These are phyloP conservation scores for Drosophila guanche DNA, from an alignment of 1,140 invertebrate genomes.

Conservation along the genomic window DNA sequence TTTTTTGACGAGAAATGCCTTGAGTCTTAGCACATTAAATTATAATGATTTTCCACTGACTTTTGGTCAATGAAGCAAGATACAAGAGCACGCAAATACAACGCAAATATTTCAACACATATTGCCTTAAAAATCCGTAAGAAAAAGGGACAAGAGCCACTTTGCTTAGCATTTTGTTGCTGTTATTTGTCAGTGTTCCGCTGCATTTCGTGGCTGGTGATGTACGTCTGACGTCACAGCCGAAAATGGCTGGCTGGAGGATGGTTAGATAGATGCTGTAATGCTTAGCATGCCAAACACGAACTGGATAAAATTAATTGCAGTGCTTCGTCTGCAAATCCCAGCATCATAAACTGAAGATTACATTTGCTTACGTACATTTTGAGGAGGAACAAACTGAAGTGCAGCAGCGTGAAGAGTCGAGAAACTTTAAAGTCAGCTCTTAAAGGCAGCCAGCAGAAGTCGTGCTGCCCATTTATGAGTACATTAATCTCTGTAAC, in stretches of 20 bases:
- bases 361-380: constrained; percentile 50
- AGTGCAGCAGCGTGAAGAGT: constrained; percentile 35
- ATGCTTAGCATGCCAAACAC: constrained; percentile 64
- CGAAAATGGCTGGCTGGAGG: constrained; percentile 6
- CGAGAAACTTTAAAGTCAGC: constrained; percentile 34
- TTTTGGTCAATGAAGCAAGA: no score
- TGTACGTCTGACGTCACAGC: constrained; percentile 32
- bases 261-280: constrained; percentile 4
- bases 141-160: background rate
- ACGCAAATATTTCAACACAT: no score
- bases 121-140: no score
- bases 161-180: background rate
- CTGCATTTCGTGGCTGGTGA: constrained; percentile 1
- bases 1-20: no score
- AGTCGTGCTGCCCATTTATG: constrained; percentile 15
- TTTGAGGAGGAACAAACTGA: constrained; percentile 1
- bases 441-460: constrained; percentile 36
- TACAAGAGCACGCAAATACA: no score
- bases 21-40: no score
- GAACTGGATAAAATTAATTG: constrained; percentile 72
- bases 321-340: constrained; percentile 66
- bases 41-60: no score
- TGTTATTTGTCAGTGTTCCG: background rate
- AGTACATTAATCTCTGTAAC: constrained; percentile 55
- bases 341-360: constrained; percentile 73